These are phyloP conservation scores for Pelvicachromis taeniatus DNA, from an alignment of 2,113 vertebrate genomes.

Conservation along the genomic window DNA sequence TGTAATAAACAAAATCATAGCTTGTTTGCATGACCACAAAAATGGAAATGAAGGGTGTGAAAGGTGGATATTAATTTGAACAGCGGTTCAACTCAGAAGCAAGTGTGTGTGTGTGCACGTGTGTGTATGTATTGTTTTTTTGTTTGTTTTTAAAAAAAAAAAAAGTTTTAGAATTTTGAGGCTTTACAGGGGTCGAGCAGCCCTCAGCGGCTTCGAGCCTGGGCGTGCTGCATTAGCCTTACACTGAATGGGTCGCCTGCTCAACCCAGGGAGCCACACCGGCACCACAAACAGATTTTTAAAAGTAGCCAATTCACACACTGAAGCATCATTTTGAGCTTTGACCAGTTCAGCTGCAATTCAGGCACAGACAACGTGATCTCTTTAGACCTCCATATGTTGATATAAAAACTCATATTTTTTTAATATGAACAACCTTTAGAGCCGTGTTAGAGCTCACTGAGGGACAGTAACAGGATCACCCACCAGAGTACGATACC, in stretches of 20 bases:
- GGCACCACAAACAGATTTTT: background rate
- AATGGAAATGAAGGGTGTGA: background rate
- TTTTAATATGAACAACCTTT: background rate
- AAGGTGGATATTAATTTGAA: background rate
- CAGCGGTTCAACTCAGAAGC: background rate
- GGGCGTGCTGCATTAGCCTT: background rate
- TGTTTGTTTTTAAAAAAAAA: no score
- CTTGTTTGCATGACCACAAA: background rate
- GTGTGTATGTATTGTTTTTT: background rate
- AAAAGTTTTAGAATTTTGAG: background rate
- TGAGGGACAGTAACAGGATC: background rate
- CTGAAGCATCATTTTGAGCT: background rate
- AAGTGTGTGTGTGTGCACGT: background rate
- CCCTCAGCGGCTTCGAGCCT: background rate
- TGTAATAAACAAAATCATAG: background rate
- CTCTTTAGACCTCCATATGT: background rate
- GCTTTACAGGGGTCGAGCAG: background rate
- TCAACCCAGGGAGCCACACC: background rate
- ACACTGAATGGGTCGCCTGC: background rate
- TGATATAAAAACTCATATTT: background rate
- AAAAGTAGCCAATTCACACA: background rate
- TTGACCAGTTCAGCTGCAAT: background rate
- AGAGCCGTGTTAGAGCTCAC: background rate
- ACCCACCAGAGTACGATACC: slow-evolving; percentile 94
- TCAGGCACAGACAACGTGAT: background rate